Evolutionary conservation across 1,140 invertebrate genomes (phyloP).

Genomic region (Zaprionus nigranus): DNA sequence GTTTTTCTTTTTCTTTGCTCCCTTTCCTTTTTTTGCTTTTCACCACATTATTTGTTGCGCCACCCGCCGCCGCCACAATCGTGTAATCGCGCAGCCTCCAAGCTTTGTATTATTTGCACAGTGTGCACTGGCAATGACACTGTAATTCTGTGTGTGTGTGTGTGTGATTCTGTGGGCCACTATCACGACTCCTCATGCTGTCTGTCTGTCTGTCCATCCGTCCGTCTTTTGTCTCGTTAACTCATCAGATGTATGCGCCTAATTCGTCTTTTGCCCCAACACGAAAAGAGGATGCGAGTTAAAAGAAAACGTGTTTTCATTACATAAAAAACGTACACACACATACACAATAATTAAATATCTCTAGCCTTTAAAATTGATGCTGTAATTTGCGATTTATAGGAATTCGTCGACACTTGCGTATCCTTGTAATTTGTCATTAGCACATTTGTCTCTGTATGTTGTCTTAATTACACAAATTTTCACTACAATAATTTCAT

Average conservation of each 20-base stretch:
- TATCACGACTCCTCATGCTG: constrained; percentile 54
- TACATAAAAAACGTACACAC: constrained; percentile 56
- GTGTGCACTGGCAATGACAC: constrained; percentile 71
- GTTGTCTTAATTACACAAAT: constrained; percentile 62
- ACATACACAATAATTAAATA: constrained; percentile 46
- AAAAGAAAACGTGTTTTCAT: constrained; percentile 41
- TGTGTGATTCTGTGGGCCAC: constrained; percentile 77
- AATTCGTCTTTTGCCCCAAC: constrained; percentile 14
- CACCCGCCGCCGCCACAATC: constrained; percentile 42
- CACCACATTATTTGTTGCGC: constrained; percentile 72
- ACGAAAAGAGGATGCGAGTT: constrained; percentile 3
- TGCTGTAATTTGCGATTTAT: constrained; percentile 44
- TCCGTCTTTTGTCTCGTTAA: constrained; percentile 27
- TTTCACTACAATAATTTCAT: constrained; percentile 73
- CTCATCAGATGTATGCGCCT: constrained; percentile 32
- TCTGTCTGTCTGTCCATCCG: neutral
- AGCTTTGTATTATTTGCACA: constrained; percentile 31
- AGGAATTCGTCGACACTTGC: constrained; percentile 17
- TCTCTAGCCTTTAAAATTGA: constrained; percentile 5
- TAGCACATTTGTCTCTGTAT: constrained; percentile 12
- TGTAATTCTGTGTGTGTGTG: constrained; percentile 33
- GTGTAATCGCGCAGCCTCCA: constrained; percentile 58
- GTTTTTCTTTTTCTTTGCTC: constrained; percentile 2
- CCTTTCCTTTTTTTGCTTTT: constrained; percentile 2
- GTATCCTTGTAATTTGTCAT: constrained; percentile 57